Evolutionary conservation across 1,140 invertebrate genomes (phyloP).

Genomic region (Drosophila ficusphila): DNA sequence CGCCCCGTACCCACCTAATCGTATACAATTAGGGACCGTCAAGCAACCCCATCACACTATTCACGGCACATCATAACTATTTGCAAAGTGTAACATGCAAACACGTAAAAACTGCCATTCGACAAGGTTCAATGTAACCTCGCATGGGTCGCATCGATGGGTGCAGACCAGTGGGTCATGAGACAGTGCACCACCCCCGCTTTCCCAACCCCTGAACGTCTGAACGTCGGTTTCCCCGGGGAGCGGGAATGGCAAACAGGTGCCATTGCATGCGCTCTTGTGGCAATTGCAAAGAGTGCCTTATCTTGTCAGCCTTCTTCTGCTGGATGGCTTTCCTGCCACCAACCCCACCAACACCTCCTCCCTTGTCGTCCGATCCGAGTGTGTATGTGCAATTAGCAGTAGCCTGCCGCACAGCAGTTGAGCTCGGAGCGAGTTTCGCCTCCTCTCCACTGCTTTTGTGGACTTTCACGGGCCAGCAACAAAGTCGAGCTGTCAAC

Average conservation of each 20-base stretch:
- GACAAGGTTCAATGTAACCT: constrained; percentile 46
- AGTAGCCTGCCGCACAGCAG: constrained; percentile 41
- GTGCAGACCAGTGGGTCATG: constrained; percentile 20
- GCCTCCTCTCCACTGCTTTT: not conserved
- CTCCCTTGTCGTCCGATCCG: too few species aligned
- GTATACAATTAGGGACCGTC: not conserved
- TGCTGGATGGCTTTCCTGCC: constrained; percentile 19
- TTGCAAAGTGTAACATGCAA: constrained; percentile 10
- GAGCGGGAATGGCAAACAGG: not conserved
- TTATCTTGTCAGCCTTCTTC: constrained; percentile 56
- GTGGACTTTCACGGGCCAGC: constrained; percentile 36
- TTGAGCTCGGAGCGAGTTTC: constrained; percentile 36
- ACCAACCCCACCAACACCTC: not conserved
- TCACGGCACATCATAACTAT: not conserved
- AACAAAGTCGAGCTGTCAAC: constrained; percentile 52
- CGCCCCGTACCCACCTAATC: not conserved
- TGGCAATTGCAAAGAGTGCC: constrained; percentile 30
- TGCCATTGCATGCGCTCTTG: not conserved
- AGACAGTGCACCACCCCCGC: not conserved
- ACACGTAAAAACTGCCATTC: not conserved
- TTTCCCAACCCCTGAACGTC: not conserved
- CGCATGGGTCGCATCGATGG: not conserved
- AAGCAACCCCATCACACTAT: not conserved
- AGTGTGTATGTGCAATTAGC: constrained; percentile 49
- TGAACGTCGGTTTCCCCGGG: not conserved